Percentiles rank a stretch among this genome's conserved stretches.
Conservation (phyloP, 2,113 vertebrate genomes). For the Pterocles gutturalis region DNA sequence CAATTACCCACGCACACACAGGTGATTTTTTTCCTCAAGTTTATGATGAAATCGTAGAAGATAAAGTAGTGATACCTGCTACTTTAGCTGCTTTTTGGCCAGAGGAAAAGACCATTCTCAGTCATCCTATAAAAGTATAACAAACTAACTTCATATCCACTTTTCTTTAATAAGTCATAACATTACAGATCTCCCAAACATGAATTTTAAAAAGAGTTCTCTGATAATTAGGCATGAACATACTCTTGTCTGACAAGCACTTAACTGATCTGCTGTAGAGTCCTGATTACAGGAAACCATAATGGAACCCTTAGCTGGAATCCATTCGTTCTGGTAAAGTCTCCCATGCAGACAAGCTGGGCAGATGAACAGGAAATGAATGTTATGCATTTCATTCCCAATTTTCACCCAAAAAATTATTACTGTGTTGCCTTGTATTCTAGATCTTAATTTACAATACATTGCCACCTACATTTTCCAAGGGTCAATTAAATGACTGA, state of each 20-base stretch:
- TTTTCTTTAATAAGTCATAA: neutral
- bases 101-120: neutral
- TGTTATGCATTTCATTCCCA: neutral
- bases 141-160: neutral
- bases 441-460: neutral
- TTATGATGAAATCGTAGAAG: neutral
- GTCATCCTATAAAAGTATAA: neutral
- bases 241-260: neutral
- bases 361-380: neutral
- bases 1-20: neutral
- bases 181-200: neutral
- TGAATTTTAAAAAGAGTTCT: neutral
- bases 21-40: neutral
- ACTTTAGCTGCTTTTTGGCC: neutral
- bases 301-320: neutral
- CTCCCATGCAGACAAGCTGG: neutral
- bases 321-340: neutral
- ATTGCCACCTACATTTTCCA: neutral
- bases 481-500: slow-evolving; percentile 34
- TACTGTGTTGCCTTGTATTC: neutral
- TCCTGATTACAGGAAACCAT: neutral
- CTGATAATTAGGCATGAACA: neutral
- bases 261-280: neutral
- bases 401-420: neutral
- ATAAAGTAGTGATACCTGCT: neutral